Percentiles rank a stretch among this genome's conserved stretches.
These are phyloP conservation scores for Scaptomyza parva DNA, from an alignment of 2,888 invertebrate genomes.

Conservation along the genomic window DNA sequence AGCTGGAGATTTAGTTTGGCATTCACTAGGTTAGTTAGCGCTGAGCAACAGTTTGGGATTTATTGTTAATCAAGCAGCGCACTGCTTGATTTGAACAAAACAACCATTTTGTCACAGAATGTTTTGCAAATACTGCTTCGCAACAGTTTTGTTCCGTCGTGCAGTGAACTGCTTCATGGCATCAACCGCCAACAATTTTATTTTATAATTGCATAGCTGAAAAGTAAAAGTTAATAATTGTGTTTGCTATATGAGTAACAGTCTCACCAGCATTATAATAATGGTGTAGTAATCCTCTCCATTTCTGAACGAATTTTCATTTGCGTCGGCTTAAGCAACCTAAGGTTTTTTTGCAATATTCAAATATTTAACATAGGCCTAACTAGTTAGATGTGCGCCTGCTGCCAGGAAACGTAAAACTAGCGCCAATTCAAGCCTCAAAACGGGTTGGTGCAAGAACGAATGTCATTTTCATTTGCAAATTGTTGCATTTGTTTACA, in stretches of 20 bases:
- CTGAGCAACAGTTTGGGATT: background rate
- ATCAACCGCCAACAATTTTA: slow-evolving; percentile 11
- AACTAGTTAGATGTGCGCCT: background rate
- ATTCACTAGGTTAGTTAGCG: too few species aligned
- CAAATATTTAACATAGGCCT: background rate
- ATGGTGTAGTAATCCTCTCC: background rate
- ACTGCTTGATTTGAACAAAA: too few species aligned
- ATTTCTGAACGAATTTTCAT: background rate
- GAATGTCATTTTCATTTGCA: background rate
- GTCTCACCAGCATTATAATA: background rate
- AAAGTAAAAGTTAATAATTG: background rate
- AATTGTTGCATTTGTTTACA: background rate
- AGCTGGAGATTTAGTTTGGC: too few species aligned
- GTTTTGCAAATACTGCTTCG: too few species aligned
- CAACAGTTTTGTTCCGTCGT: too few species aligned
- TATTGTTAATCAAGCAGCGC: background rate
- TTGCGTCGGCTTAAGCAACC: background rate
- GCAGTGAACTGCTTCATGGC: too few species aligned
- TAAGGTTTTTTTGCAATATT: slow-evolving; percentile 8
- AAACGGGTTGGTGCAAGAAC: background rate
- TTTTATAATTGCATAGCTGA: slow-evolving; percentile 8
- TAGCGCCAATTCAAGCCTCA: background rate
- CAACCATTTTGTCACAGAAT: too few species aligned
- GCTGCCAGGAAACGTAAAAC: slow-evolving; percentile 2
- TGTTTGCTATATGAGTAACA: background rate